Base-by-base conservation (phyloP, 2,797 vertebrate species). In the Mus caroli region DNA sequence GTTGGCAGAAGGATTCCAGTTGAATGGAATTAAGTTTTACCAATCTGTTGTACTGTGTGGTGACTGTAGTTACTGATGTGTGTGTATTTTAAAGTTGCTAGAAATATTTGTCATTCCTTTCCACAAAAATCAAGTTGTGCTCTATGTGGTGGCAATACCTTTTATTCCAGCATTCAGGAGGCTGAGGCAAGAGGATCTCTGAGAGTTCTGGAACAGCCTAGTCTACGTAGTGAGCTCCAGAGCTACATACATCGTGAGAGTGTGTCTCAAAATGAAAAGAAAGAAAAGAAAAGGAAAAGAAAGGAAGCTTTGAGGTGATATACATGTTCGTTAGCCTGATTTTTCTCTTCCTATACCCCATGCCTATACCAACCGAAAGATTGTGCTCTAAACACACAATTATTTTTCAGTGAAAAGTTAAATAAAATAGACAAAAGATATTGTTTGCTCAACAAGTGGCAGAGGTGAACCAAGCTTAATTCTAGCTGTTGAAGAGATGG, bases 381-480 rank as follows among this genome's bases (percentile, higher is more conserved):
- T 37, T 77, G 19, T 34, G 19, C 40, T n/a, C 10, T 58, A 88
- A 80, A 87, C 22, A 80, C 3, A 60, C 26, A 62, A 71, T 88
- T 79, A 60, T 73, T 88, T 92, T 67, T 58, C 8, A 56, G 37
- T 67, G 75, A 78, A 78, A 77, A 46, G 28, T 43, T 90, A 92
- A 96, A 26, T 78, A 92, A 92, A 43, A 78, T 85, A 67, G 34
- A 86, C 20, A 90, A 24, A 90, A 40, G 43, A 26, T 82, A 62
- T 52, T 73, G 58, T 78, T 89, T 80, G 58, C 73, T 62, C 37
- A 2, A 76, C 22, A 37, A 88, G 71, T 85, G 11, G 52, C 82
- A 91, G 82, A 80, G 76, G 82, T 43, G 50, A 92, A 56, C 22
- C 3, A 31, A 79, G 43, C 60, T 88, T 80, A 58, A 85, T 88